Base-by-base conservation (phyloP, 2,888 invertebrate species). In the Heliconius ethilla region DNA sequence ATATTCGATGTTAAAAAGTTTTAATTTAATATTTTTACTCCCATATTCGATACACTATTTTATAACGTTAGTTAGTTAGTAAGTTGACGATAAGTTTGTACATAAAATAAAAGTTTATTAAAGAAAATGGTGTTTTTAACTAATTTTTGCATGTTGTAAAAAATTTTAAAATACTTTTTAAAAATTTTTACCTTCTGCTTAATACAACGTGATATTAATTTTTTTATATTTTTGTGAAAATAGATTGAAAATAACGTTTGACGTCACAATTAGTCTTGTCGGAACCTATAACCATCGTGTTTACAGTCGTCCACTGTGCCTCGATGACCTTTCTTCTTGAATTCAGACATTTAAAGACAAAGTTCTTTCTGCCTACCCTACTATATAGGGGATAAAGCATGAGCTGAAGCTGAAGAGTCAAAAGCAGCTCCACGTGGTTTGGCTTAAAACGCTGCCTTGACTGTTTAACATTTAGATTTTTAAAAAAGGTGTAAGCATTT, bases 1-100 rank as follows among this genome's bases (percentile, higher is more conserved):
- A 75, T 63, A 70, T 65, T 67, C 63, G 73, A 63, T 63, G 74
- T 11, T 74, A 70, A 65, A 78, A 76, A 79, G 74, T 79, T 79
- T 66, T 67, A 73, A 77, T 76, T 77, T 76, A 76, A 27, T 79
- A 75, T 77, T 76, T 73, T 62, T 73, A 76, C 73, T 67, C 37
- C 62, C 67, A 74, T 63, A 51, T 76, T 62, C 69, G 73, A 73
- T 78, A 69, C 69, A 76, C 73, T 67, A 73, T 51, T 76, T 78
- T 74, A 76, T 76, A n/a, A 29, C 70, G 66, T 40, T 70, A 51
- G 29, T 29, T 29, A 29, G 29, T 33, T 33, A 72, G 72, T 78
- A 72, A 59, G 75, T 66, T 75, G 66, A 59, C 63, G 59, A 66
- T 65, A 73, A 73, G 72, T 75, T 75, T 75, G 73, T 69, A 33